Percentiles rank a stretch among this genome's conserved stretches.
Evolutionary conservation across 2,888 invertebrate genomes (phyloP).

Genomic region (Plutella xylostella): DNA sequence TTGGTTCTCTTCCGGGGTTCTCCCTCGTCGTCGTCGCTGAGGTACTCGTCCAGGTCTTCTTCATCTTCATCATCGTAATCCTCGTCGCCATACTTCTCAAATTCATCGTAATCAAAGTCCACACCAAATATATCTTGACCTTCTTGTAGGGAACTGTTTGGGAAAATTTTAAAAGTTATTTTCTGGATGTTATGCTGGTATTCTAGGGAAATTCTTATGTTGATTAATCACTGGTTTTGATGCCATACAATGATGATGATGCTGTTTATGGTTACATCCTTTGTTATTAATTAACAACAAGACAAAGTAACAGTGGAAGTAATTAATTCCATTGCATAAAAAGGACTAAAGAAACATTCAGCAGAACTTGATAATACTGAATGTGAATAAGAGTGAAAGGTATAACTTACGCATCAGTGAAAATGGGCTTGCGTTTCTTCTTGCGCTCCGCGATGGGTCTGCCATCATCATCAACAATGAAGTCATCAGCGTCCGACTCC

Average conservation of each 20-base stretch:
- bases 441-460: conserved; percentile 86
- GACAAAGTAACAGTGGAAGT: too few relatives aligned
- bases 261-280: too few relatives aligned
- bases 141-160: conserved; percentile 92
- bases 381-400: too few relatives aligned
- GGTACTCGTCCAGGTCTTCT: conserved; percentile 80
- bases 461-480: conserved; percentile 97
- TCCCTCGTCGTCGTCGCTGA: conserved; percentile 80
- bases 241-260: too few relatives aligned
- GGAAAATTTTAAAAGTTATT: too few relatives aligned
- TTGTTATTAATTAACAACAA: too few relatives aligned
- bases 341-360: too few relatives aligned
- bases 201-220: too few relatives aligned
- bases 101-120: conserved; percentile 96
- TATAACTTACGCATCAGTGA: conserved; percentile 83
- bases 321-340: too few relatives aligned
- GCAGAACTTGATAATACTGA: too few relatives aligned
- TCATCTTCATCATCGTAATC: conserved; percentile 88
- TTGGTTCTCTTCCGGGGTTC: conserved; percentile 74
- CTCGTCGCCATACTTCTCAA: conserved; percentile 88
- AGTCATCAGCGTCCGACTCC: conserved; percentile 93
- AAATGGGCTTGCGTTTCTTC: conserved; percentile 83
- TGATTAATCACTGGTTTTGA: too few relatives aligned
- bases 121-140: conserved; percentile 99
- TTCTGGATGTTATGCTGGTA: too few relatives aligned